Evolutionary conservation across 2,797 vertebrate species (phyloP), one percentile per base, ranked within the genome.

Genomic region (Sitta carolinensis): DNA sequence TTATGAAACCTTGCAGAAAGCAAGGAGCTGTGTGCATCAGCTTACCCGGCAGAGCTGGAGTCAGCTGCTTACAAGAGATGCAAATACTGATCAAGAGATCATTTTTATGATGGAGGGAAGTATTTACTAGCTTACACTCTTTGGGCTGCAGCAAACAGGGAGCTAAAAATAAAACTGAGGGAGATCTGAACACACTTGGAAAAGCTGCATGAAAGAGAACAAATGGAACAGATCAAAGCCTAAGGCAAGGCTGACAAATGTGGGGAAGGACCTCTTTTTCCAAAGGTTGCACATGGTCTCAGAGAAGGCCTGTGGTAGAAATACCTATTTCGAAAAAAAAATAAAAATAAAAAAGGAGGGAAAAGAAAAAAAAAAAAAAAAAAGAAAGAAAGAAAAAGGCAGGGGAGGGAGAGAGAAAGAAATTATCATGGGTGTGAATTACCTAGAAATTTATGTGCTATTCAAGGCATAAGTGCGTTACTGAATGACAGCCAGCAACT

Each of bases 1-100:
- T 68, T 42, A 88, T 76, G 92, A 96, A 97, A 94, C 84, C 62
- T 38, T 93, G 87, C 73, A 87, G 95, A 95, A 94, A 55, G 27
- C 91, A 81, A 84, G n/a, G 21, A 51, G 68, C 63, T 45, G 77
- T 51, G 38, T 59, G 5, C 34, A 76, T 51, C 73, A 76, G 43
- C 25, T 76, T 84, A 81, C 62, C 63, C 70, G 32, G 51, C 51
- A 76, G 66, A 82, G n/a, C 8, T 58, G 27, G 51, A 62, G 13
- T 20, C 21, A 94, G 79, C 52, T 57, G 55, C 43, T 94, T 79
- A 11, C 55, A 42, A 67, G 61, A 81, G 26, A 93, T 69, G 72
- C 16, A 72, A 78, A 84, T 42, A 40, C 23, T 21, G 27, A 88
- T 69, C 51, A 75, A 80, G 50, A 94, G 57, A 84, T n/a, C 18